These are phyloP conservation scores for Atta texana DNA, from an alignment of 1,140 invertebrate species.

Conservation along the genomic window DNA sequence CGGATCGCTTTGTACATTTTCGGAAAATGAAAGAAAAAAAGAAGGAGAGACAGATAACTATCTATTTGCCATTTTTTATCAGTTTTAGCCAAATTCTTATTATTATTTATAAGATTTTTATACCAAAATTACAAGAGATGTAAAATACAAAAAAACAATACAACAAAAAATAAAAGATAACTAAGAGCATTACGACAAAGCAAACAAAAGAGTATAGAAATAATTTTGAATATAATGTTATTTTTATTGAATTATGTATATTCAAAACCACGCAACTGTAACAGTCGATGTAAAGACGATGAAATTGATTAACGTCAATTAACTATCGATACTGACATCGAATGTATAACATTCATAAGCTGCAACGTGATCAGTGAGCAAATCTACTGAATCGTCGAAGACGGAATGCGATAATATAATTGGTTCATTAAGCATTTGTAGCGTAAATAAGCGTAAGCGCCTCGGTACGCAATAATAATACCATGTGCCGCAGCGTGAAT, in stretches of 20 bases:
- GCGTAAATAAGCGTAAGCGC: conserved; percentile 1
- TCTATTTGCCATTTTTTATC: no score
- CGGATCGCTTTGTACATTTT: no score
- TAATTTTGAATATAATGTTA: neutral
- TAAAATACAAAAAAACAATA: neutral
- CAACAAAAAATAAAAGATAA: neutral
- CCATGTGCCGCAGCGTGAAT: neutral
- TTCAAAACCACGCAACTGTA: neutral
- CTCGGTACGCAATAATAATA: neutral
- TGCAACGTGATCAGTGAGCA: conserved; percentile 12
- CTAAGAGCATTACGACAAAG: no score
- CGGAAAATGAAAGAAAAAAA: no score
- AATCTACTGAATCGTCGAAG: conserved; percentile 31
- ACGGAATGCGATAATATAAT: conserved; percentile 46
- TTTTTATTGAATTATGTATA: conserved; percentile 18
- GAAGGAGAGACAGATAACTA: no score
- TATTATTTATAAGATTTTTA: no score
- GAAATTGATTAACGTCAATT: conserved; percentile 50
- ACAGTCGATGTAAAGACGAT: neutral
- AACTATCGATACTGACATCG: neutral
- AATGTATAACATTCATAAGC: neutral
- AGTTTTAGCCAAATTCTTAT: no score
- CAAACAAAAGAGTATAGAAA: neutral
- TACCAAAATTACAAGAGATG: neutral
- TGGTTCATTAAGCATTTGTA: conserved; percentile 24